These are phyloP conservation scores for Sebastes hubbsi DNA, from an alignment of 2,797 vertebrate genomes.

Conservation along the genomic window DNA sequence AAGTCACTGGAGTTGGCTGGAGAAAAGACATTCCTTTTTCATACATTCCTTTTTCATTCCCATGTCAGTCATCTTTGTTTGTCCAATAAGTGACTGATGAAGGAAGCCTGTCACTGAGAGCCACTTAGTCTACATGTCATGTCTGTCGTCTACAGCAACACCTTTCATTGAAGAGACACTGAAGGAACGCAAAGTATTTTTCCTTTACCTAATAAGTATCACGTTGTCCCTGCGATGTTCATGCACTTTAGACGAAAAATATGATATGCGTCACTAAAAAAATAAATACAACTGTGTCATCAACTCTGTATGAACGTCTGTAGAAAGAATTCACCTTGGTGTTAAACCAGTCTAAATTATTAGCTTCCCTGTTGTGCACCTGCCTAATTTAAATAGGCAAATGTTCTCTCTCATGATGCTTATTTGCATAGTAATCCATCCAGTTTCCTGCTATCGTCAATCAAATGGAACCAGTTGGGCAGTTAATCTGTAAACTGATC, in stretches of 20 bases:
- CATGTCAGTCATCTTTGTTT: constrained; percentile 7
- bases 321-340: background rate
- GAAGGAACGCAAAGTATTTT: constrained; percentile 2
- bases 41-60: constrained; percentile 18
- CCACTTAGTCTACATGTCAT: constrained; percentile 24
- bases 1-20: background rate
- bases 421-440: constrained; percentile 35
- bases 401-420: constrained; percentile 16
- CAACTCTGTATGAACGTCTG: background rate
- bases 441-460: constrained; percentile 5
- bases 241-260: background rate
- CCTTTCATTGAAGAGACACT: background rate
- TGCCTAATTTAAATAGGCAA: constrained; percentile 64
- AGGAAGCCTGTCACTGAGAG: constrained; percentile 34
- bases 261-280: background rate
- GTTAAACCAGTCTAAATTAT: constrained; percentile 35
- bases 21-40: background rate
- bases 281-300: background rate
- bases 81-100: constrained; percentile 40
- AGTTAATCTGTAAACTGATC: background rate
- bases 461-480: background rate
- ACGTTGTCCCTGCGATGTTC: background rate
- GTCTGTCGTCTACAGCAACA: background rate
- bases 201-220: background rate
- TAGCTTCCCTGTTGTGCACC: constrained; percentile 20